Conservation (phyloP, 2,888 invertebrate genomes). For the Spodoptera picta region DNA sequence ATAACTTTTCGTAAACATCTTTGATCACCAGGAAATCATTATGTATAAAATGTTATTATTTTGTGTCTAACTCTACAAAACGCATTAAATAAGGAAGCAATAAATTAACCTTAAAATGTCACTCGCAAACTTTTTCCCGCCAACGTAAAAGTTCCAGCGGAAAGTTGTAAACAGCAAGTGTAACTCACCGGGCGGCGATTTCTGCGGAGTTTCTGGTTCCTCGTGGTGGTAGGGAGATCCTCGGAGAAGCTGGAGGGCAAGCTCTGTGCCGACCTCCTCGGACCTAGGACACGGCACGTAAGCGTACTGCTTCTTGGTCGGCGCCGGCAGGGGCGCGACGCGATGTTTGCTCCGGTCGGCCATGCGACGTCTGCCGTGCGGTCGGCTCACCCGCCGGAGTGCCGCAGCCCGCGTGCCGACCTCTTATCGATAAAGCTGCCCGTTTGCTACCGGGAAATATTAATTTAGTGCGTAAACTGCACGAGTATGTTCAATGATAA, state of each 20-base stretch:
- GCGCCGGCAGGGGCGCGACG: conserved; percentile 86
- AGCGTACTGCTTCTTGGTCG: conserved; percentile 84
- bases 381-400: conserved; percentile 57
- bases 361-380: conserved; percentile 85
- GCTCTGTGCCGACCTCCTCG: conserved; percentile 86
- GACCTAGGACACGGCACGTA: conserved; percentile 86
- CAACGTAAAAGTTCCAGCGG: conserved; percentile 54
- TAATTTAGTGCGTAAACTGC: conserved; percentile 56
- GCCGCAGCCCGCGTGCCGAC: conserved; percentile 67
- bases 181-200: conserved; percentile 76
- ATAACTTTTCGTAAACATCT: conserved; percentile 39
- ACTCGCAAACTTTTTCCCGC: conserved; percentile 65
- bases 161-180: conserved; percentile 38
- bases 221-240: conserved; percentile 63
- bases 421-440: conserved; percentile 67
- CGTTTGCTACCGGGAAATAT: conserved; percentile 58
- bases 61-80: conserved; percentile 7
- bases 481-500: conserved; percentile 54
- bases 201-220: conserved; percentile 73
- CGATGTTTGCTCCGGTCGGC: conserved; percentile 85
- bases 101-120: conserved; percentile 17
- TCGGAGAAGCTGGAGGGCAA: conserved; percentile 76
- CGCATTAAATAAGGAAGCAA: conserved; percentile 10
- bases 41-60: conserved; percentile 9
- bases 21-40: conserved; percentile 15